These are phyloP conservation scores for Microctonus brassicae DNA, from an alignment of 2,888 invertebrate species.

Conservation along the genomic window DNA sequence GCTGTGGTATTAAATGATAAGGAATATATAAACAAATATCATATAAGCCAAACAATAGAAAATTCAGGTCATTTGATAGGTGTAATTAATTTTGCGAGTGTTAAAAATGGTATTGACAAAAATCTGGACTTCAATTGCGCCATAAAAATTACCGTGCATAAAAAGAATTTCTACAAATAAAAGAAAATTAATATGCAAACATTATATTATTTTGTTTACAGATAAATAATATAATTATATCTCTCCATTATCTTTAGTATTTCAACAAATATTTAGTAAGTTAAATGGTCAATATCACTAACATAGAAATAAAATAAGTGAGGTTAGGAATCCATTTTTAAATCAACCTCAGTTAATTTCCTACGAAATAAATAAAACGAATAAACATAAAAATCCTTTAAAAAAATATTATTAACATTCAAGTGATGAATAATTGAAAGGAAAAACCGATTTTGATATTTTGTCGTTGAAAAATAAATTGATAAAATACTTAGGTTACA, in stretches of 20 bases:
- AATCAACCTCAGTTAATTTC: background rate
- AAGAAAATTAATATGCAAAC: background rate
- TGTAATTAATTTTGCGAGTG: background rate
- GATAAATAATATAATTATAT: too few relatives aligned
- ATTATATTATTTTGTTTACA: too few relatives aligned
- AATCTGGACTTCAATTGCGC: constrained; percentile 3
- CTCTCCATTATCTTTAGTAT: too few relatives aligned
- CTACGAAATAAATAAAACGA: background rate
- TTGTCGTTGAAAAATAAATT: background rate
- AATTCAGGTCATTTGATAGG: background rate
- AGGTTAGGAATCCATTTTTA: background rate
- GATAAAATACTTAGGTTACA: too few relatives aligned
- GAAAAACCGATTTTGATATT: background rate
- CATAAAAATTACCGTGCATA: background rate
- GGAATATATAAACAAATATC: background rate
- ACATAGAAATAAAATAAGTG: background rate
- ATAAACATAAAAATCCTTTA: background rate
- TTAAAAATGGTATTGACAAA: background rate
- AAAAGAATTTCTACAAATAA: background rate
- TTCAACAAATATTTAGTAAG: too few relatives aligned
- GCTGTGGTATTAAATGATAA: background rate
- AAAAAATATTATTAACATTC: background rate
- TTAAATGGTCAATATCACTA: too few relatives aligned
- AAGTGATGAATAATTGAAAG: background rate
- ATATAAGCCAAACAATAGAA: background rate